Evolutionary conservation across 2,113 vertebrate genomes (phyloP).

Genomic region (Muscicapa adusta): DNA sequence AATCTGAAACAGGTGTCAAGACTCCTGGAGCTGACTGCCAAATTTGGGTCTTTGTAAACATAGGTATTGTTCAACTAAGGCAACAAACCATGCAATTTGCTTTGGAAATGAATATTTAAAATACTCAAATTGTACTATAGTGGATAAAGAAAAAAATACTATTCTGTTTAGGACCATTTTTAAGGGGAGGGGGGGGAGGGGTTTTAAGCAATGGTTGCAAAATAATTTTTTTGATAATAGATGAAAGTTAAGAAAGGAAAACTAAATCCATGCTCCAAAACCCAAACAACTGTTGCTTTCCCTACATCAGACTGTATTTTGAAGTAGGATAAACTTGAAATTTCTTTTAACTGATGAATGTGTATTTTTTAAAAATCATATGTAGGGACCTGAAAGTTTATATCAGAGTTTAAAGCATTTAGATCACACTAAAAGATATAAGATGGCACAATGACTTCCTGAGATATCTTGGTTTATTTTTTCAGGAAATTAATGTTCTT

Average conservation of each 20-base stretch:
- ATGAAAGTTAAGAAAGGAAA: not conserved
- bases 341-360: not conserved
- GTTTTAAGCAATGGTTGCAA: not conserved
- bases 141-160: not conserved
- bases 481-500: slow-evolving; percentile 3
- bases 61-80: not conserved
- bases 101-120: not conserved
- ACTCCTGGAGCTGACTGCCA: not conserved
- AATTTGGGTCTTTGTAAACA: not conserved
- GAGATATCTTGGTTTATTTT: not conserved
- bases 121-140: not conserved
- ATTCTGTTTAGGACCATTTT: not conserved
- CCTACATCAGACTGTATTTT: not conserved
- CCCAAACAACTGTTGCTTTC: not conserved
- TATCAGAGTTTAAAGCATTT: not conserved
- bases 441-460: not conserved
- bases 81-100: not conserved
- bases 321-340: not conserved
- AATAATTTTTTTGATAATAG: not conserved
- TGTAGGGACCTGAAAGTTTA: not conserved
- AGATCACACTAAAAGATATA: not conserved
- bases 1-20: not conserved
- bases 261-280: not conserved
- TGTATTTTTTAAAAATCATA: not conserved
- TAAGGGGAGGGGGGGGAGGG: too few species aligned